Percentiles rank a stretch among this genome's conserved stretches.
Evolutionary conservation across 2,888 invertebrate species (phyloP).

Genomic region (Bembecia ichneumoniformis): DNA sequence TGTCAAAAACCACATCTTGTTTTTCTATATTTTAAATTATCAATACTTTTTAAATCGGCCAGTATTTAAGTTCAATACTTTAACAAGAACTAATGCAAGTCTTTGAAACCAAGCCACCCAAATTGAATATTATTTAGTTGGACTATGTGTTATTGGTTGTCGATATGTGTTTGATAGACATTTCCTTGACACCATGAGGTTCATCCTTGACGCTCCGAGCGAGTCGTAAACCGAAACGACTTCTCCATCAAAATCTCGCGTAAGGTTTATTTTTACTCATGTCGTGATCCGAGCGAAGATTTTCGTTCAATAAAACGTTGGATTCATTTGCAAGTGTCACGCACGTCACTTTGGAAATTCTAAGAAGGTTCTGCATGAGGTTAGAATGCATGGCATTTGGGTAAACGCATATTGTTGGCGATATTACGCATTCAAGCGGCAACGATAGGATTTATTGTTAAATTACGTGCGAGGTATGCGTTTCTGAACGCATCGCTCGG

Average conservation of each 20-base stretch:
- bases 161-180: background rate
- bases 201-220: conserved; percentile 20
- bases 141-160: background rate
- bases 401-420: conserved; percentile 54
- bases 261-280: background rate
- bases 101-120: no score
- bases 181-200: conserved; percentile 25
- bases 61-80: no score
- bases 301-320: background rate
- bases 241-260: conserved; percentile 16
- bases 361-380: conserved; percentile 34
- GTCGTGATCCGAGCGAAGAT: background rate
- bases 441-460: conserved; percentile 64
- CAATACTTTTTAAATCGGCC: no score
- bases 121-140: no score
- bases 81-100: no score
- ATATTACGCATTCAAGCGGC: conserved; percentile 54
- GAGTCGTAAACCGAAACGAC: conserved; percentile 25
- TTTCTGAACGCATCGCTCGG: conserved; percentile 16
- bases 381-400: conserved; percentile 45
- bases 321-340: background rate
- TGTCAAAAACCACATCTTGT: no score
- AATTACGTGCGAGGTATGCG: conserved; percentile 52
- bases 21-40: no score
- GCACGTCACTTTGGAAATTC: conserved; percentile 18